Evolutionary conservation across 2,888 invertebrate species (phyloP).

Genomic region (Cosmia trapezina): DNA sequence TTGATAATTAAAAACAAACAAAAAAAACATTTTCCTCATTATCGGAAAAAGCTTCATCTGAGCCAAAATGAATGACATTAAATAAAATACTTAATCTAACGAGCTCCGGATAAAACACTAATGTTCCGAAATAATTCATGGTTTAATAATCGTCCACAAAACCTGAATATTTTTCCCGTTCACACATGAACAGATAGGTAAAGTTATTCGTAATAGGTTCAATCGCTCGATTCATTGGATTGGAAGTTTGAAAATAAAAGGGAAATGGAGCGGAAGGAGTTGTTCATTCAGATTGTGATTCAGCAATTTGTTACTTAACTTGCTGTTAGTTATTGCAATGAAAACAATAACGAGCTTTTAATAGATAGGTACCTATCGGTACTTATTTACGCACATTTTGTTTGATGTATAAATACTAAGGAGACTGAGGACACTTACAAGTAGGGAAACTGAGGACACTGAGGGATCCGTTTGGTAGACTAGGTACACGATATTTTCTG

Average conservation of each 20-base stretch:
- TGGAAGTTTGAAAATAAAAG: slow-evolving; percentile 87
- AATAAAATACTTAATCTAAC: slow-evolving; percentile 16
- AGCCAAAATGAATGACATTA: neutral
- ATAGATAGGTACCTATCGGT: slow-evolving; percentile 9
- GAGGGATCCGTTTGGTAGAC: too few relatives aligned
- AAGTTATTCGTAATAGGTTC: slow-evolving; percentile 84
- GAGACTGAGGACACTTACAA: too few relatives aligned
- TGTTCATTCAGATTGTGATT: slow-evolving; percentile 83
- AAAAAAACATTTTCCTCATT: too few relatives aligned
- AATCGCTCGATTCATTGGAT: slow-evolving; percentile 82
- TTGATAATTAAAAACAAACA: too few relatives aligned
- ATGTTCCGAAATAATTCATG: slow-evolving; percentile 55
- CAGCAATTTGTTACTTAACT: slow-evolving; percentile 77
- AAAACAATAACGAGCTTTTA: slow-evolving; percentile 38
- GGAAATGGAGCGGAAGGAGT: slow-evolving; percentile 84
- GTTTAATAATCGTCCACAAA: slow-evolving; percentile 59
- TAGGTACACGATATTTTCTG: too few relatives aligned
- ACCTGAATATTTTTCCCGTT: slow-evolving; percentile 77
- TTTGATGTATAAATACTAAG: neutral
- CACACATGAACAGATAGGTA: slow-evolving; percentile 78
- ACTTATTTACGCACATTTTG: neutral
- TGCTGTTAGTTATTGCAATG: slow-evolving; percentile 51
- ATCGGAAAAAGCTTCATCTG: too few relatives aligned
- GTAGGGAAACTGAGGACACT: too few relatives aligned
- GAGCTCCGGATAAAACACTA: slow-evolving; percentile 39